These are phyloP conservation scores for Geotrypetes seraphini DNA, from an alignment of 2,797 vertebrate species.

Conservation along the genomic window DNA sequence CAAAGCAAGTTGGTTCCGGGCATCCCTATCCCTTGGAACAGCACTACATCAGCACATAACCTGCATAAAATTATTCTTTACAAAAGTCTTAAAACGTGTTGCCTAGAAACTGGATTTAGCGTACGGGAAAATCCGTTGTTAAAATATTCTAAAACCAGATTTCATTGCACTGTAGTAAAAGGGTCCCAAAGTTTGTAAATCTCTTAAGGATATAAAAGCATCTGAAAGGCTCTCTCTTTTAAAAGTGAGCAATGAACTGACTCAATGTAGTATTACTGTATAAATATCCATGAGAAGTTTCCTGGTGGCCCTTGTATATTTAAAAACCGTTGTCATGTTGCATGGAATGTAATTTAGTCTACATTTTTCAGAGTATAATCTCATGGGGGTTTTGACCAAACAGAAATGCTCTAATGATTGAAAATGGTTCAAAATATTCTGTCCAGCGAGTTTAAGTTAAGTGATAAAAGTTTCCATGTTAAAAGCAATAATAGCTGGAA, in stretches of 20 bases:
- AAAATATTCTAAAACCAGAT: too few relatives aligned
- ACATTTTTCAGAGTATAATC: conserved; percentile 43
- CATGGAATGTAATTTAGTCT: conserved; percentile 52
- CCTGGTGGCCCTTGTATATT: conserved; percentile 53
- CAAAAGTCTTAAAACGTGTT: too few relatives aligned
- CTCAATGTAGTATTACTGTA: conserved; percentile 46
- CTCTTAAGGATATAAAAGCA: conserved; percentile 34
- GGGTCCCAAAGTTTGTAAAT: conserved; percentile 21
- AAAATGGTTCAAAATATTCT: conserved; percentile 67
- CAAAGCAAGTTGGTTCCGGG: too few relatives aligned
- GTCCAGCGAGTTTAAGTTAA: conserved; percentile 66
- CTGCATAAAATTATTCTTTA: too few relatives aligned
- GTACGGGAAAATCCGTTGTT: too few relatives aligned
- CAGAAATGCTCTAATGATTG: conserved; percentile 62
- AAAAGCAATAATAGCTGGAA: conserved; percentile 69
- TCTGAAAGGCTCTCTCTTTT: conserved; percentile 15
- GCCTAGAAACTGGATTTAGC: too few relatives aligned
- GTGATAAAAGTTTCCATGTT: conserved; percentile 63
- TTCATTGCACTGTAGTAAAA: too few relatives aligned
- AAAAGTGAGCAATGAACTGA: conserved; percentile 37
- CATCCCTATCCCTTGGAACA: too few relatives aligned
- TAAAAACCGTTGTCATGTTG: conserved; percentile 60
- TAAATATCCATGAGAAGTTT: conserved; percentile 42
- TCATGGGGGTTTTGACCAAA: conserved; percentile 62
- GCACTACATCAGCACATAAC: too few relatives aligned